Conservation (phyloP, 2,113 vertebrate genomes). For the Lepus timidus region DNA sequence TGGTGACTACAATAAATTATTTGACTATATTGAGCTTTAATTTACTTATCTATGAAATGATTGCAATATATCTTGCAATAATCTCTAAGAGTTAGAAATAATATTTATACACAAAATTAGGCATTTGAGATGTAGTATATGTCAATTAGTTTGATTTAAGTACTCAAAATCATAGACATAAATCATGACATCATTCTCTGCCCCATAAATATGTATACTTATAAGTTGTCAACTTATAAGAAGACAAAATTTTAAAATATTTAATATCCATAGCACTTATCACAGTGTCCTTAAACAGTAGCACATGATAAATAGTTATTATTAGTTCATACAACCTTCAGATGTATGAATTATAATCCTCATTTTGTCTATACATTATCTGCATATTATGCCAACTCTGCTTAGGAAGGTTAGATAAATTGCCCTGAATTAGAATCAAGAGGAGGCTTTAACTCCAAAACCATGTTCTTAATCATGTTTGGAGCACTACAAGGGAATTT, state of each 20-base stretch:
- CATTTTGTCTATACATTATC: neutral
- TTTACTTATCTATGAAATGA: slow-evolving; percentile 56
- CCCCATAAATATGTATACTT: no score
- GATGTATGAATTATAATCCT: neutral
- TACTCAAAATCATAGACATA: no score
- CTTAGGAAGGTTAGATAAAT: slow-evolving; percentile 21
- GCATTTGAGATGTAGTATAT: no score
- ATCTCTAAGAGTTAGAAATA: slow-evolving; percentile 39
- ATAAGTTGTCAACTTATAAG: no score
- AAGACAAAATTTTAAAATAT: no score
- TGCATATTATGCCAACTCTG: neutral
- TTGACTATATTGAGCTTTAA: neutral
- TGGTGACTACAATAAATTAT: slow-evolving; percentile 39
- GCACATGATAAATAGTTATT: neutral
- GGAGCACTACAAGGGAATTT: neutral
- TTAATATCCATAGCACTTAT: neutral
- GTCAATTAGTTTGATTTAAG: no score
- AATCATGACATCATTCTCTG: no score
- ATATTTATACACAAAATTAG: no score
- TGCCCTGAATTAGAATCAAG: slow-evolving; percentile 16
- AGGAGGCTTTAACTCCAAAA: neutral
- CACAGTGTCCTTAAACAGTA: neutral
- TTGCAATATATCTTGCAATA: neutral
- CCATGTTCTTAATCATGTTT: neutral
- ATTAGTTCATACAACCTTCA: slow-evolving; percentile 16